Evolutionary conservation across 2,797 vertebrate genomes (phyloP).

Genomic region (Mormyrops attenuatus): DNA sequence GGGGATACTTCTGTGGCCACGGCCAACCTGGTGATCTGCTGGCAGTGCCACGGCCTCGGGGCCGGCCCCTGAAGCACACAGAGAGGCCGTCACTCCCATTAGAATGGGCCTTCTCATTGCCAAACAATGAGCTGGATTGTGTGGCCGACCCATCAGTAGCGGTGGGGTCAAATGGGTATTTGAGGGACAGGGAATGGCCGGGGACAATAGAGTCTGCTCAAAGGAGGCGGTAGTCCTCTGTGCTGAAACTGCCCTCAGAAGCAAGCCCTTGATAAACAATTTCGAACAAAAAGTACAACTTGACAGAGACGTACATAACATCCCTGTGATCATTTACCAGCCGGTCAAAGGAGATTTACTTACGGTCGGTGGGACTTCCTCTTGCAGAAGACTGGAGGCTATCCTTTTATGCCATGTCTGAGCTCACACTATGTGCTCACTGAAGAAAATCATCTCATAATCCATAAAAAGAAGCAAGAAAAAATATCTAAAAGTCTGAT

Average conservation of each 20-base stretch:
- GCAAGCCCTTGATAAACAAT: slow-evolving; percentile 6
- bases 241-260: slow-evolving; percentile 38
- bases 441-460: neutral
- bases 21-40: slow-evolving; percentile 32
- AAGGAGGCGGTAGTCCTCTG: slow-evolving; percentile 47
- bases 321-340: neutral
- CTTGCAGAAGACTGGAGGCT: neutral
- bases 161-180: slow-evolving; percentile 22
- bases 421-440: neutral
- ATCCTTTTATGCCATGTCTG: neutral
- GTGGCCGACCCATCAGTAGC: slow-evolving; percentile 48
- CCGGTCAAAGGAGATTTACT: neutral
- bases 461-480: neutral
- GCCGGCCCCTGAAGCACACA: slow-evolving; percentile 54
- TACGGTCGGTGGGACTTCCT: neutral
- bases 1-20: slow-evolving; percentile 3
- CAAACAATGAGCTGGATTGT: slow-evolving; percentile 67
- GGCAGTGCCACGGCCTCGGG: slow-evolving; percentile 44
- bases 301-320: slow-evolving; percentile 28
- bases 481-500: neutral
- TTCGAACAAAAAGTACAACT: slow-evolving; percentile 34
- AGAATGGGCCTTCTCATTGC: slow-evolving; percentile 67
- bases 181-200: slow-evolving; percentile 22
- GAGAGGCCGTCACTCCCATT: slow-evolving; percentile 59
- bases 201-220: slow-evolving; percentile 23